phyloP scores from a whole-genome alignment of 1,140 invertebrate species.

The Luehdorfia chinensis region DNA sequence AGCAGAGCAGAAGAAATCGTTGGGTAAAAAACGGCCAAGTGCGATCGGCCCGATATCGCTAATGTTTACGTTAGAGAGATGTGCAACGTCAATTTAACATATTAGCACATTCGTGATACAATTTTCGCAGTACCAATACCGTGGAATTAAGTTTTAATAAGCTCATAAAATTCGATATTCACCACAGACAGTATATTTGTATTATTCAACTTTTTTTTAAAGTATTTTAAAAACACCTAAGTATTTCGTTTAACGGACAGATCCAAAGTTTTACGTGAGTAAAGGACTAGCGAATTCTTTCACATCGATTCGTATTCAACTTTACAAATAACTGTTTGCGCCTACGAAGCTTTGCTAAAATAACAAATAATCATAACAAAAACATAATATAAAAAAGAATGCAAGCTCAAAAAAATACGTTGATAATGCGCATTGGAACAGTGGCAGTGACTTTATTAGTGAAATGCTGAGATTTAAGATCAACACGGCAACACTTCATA shows the following conservation, averaged over 20 bases:
- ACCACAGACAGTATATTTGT: constrained; percentile 65
- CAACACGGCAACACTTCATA: neutral
- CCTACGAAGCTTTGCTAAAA: constrained; percentile 53
- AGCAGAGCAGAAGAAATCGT: neutral
- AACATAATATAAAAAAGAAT: constrained; percentile 18
- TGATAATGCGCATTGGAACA: constrained; percentile 16
- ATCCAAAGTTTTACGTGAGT: constrained; percentile 52
- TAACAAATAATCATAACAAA: constrained; percentile 31
- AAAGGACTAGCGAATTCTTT: constrained; percentile 59
- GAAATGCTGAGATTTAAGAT: neutral
- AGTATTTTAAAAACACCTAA: constrained; percentile 57
- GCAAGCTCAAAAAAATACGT: constrained; percentile 18
- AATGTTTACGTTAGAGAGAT: constrained; percentile 25
- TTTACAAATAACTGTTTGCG: constrained; percentile 38
- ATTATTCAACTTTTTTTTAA: constrained; percentile 21
- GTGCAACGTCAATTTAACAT: constrained; percentile 48
- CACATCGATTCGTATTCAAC: constrained; percentile 25
- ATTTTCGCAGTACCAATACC: constrained; percentile 34
- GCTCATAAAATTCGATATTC: constrained; percentile 73
- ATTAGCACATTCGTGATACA: constrained; percentile 22
- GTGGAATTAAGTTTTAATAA: constrained; percentile 71
- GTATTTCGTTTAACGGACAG: constrained; percentile 52
- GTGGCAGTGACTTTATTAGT: constrained; percentile 6
- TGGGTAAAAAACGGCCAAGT: neutral
- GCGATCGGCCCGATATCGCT: neutral